Evolutionary conservation across 2,888 invertebrate genomes (phyloP).

Genomic region (Liodrosophila aerea): DNA sequence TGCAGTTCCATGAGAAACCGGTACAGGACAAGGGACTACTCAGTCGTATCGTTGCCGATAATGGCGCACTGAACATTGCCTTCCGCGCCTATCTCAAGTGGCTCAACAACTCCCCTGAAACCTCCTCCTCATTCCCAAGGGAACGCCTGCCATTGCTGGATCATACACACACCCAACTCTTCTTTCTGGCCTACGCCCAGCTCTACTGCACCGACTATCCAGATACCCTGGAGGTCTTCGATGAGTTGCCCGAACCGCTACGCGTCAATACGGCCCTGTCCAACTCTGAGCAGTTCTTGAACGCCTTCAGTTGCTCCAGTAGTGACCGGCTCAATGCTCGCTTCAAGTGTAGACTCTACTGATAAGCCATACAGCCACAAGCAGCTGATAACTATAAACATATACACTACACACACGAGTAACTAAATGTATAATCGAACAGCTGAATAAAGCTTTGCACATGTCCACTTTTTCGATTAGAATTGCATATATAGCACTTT

Average conservation of each 20-base stretch:
- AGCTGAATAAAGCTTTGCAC: slow-evolving; percentile 42
- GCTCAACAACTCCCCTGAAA: slow-evolving; percentile 73
- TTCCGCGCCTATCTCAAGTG: slow-evolving; percentile 78
- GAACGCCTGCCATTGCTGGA: slow-evolving; percentile 74
- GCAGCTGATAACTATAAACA: neutral
- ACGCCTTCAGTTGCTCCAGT: slow-evolving; percentile 67
- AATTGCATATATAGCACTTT: slow-evolving; percentile 2
- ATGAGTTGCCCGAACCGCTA: slow-evolving; percentile 68
- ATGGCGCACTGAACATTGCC: slow-evolving; percentile 78
- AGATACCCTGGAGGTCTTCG: slow-evolving; percentile 56
- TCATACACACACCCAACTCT: slow-evolving; percentile 72
- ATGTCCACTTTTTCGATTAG: neutral
- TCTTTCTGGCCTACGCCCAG: slow-evolving; percentile 79
- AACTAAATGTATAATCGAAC: slow-evolving; percentile 4
- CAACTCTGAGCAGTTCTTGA: slow-evolving; percentile 73
- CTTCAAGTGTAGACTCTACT: slow-evolving; percentile 78
- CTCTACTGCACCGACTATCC: slow-evolving; percentile 78
- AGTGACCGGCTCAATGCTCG: slow-evolving; percentile 73
- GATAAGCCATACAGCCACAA: slow-evolving; percentile 2
- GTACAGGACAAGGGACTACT: slow-evolving; percentile 60
- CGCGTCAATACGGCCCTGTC: slow-evolving; percentile 76
- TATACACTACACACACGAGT: neutral
- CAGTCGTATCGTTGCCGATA: slow-evolving; percentile 72
- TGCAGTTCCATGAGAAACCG: slow-evolving; percentile 60
- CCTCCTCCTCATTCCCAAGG: slow-evolving; percentile 42